Base-by-base conservation (phyloP, 2,888 invertebrate species). In the Drosophila acutilabella region DNA sequence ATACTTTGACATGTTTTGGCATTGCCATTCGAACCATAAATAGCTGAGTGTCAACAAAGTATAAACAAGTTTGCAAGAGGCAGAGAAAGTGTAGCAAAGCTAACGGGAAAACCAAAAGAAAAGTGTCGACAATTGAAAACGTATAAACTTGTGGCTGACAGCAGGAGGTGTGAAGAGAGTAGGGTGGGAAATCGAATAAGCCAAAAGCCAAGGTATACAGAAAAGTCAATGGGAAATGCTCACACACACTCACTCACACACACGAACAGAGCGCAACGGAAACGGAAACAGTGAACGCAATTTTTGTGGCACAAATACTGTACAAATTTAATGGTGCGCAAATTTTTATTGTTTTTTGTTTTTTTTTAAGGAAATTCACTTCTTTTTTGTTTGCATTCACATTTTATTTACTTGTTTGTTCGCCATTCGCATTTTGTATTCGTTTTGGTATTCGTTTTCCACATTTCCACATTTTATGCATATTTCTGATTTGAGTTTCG, bases 261-360 rank as follows among this genome's bases (percentile, higher is more conserved):
- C 16, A 45, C 42, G 41, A 7, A 36, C 33, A 11, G 53, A 40
- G 23, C 16, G 8, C 40, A 50, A 36, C 62, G 64, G 52, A 64
- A 73, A 60, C 64, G 64, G 67, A 74, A 79, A 52, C 40, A 56
- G 48, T 13, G 36, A 57, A 41, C 54, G 47, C 59, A 59, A 66
- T 74, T 81, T 66, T 72, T 65, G 68, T 67, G 74, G 72, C 56
- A 72, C 67, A 64, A 67, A 56, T 58, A 57, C 81, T 65, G 76
- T 82, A 76, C 72, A 85, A 78, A 88, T 78, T 88, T 88, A 88
- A 88, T 89, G 88, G 85, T 68, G 82, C 82, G 81, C 71, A 81
- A 76, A 81, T 81, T 89, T 88, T 80, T 73, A 89, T 88, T 86
- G 83, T 77, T 80, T 65, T 84, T 69, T 66, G 67, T 74, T 74